Evolutionary conservation across 2,888 invertebrate species (phyloP), one percentile per base, ranked within the genome.

Genomic region (Perdita meconis): DNA sequence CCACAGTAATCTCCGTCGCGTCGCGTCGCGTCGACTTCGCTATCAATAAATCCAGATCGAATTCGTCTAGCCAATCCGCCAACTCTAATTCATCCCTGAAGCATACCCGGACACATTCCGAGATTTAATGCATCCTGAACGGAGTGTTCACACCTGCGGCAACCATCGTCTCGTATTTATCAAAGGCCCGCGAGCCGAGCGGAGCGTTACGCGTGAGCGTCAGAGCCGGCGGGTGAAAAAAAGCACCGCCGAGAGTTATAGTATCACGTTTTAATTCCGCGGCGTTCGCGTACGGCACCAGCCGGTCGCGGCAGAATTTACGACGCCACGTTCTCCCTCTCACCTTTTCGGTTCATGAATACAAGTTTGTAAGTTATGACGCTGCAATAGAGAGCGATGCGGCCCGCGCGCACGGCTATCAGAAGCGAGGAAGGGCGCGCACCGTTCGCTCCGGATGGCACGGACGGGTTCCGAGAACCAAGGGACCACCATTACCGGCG

Each of bases 381-480:
- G 72, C 78, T 68, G 78, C 72, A 68, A 79, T 78, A 67, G 71
- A 75, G 71, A 67, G 38, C 78, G 78, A 80, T 57, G 63, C 67
- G 47, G 47, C 51, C 26, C 40, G 24, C 60, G 50, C 51, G 47
- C 53, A 59, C 57, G 68, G 61, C 70, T 81, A 81, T 81, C 80
- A 57, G 73, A 61, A 57, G 72, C 77, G 69, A 36, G 64, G 60
- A 60, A 50, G 50, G 63, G 47, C 19, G 63, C 47, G 68, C 69
- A 60, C 44, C 53, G 70, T 67, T 75, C 64, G 70, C 81, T 69
- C 69, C 59, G 65, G 66, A 65, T 71, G 71, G n/a, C 81, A 40
- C 74, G 63, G 71, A 78, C 81, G 78, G 70, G 73, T 82, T 82
- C 82, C 55, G 67, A 78, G 82, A 81, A 82, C 26, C 72, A 55